Base-by-base conservation (phyloP, 2,113 vertebrate species). In the Cyanistes caeruleus region DNA sequence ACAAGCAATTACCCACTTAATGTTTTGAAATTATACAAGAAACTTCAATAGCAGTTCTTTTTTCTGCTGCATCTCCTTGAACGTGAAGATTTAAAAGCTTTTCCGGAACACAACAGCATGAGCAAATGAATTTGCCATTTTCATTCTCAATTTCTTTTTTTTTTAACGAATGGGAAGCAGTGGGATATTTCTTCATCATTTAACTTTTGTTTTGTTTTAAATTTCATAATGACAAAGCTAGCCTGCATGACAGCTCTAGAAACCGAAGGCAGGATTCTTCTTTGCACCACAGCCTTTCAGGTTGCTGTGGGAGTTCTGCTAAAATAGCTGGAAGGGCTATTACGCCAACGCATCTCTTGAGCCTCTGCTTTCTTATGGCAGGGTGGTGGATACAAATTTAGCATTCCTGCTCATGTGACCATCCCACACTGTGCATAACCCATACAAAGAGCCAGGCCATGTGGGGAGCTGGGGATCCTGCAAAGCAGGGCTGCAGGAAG, bases 1-100 rank as follows among this genome's bases (percentile, higher is more conserved):
- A 95, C 88, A 96, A 97, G 87, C 90, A 97, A 96, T 96, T 96
- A 95, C 68, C 90, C 96, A 88, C 83, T 96, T 93, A 88, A 80
- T 84, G 83, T 86, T 94, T 90, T 90, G 79, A 95, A 95, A 96
- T 96, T 88, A 96, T 67, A 92, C 48, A 86, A 82, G 72, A 85
- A 91, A 94, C 63, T 94, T 90, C 92, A 96, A 67, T 48, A 80
- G 72, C 46, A 49, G 58, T 64, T 77, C 65, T 93, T 96, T 70
- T 81, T 73, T 55, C 85, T 96, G 88, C 73, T 79, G 83, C 73
- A 94, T 65, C 78, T 86, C 85, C 83, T 94, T 92, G 88, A 96
- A 70, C 41, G 44, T 31, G 83, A 88, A 83, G 69, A 52, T 87
- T 96, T 93, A 91, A 96, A 96, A 97, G 82, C 93, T 94, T 97